Percentiles rank a stretch among this genome's conserved stretches.
Evolutionary conservation across 2,888 invertebrate genomes (phyloP).

Genomic region (Diaphora mendica): DNA sequence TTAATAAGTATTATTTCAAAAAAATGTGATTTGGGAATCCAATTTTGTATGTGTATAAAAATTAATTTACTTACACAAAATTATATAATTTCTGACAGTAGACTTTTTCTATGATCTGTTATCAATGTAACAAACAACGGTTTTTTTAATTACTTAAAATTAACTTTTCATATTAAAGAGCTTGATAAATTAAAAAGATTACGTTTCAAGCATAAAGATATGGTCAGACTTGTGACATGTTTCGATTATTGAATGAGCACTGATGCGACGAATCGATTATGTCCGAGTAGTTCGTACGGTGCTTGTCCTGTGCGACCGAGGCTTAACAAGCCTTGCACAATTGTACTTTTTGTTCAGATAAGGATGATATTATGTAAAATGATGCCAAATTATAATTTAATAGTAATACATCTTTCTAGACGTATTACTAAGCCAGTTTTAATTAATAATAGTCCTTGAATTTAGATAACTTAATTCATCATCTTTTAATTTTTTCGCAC

Average conservation of each 20-base stretch:
- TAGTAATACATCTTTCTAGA: background rate
- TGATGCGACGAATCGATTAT: conserved; percentile 80
- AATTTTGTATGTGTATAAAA: background rate
- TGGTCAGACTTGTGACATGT: conserved; percentile 68
- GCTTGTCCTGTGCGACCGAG: conserved; percentile 61
- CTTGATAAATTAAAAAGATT: conserved; percentile 73
- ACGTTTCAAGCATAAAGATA: conserved; percentile 71
- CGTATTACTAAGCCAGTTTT: background rate
- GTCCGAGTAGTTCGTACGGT: conserved; percentile 65
- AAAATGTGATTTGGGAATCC: no score
- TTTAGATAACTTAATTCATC: background rate
- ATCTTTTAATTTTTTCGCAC: background rate
- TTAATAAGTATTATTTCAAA: no score
- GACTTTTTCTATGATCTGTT: background rate
- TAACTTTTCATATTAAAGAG: conserved; percentile 54
- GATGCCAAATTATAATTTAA: conserved; percentile 26
- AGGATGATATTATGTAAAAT: conserved; percentile 55
- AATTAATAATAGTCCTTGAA: background rate
- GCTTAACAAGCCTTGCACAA: conserved; percentile 67
- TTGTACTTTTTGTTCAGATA: conserved; percentile 68
- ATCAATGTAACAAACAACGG: conserved; percentile 4
- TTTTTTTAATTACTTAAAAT: conserved; percentile 18
- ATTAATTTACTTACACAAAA: no score
- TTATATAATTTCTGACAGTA: background rate
- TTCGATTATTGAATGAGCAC: conserved; percentile 79